These are phyloP conservation scores for Galleria mellonella DNA, from an alignment of 1,140 invertebrate genomes.

Conservation along the genomic window DNA sequence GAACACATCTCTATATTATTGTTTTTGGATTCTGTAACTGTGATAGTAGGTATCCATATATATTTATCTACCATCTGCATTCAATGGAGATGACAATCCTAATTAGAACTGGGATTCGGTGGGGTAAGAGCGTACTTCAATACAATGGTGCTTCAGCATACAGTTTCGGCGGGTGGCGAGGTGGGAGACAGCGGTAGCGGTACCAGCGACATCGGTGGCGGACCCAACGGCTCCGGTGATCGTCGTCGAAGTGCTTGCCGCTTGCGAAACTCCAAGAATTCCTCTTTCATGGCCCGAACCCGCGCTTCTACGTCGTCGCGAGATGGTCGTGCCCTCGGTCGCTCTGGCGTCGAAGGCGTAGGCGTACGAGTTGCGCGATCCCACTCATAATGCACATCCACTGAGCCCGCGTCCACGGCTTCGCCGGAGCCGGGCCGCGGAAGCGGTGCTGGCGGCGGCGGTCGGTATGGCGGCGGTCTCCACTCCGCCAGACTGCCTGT, in stretches of 20 bases:
- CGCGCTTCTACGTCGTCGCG: slow-evolving; percentile 87
- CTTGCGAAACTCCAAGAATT: slow-evolving; percentile 94
- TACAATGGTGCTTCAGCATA: slow-evolving; percentile 27
- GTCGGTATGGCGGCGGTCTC: slow-evolving; percentile 83
- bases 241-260: slow-evolving; percentile 85
- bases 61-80: no score
- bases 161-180: slow-evolving; percentile 40
- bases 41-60: no score
- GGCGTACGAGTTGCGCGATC: slow-evolving; percentile 88
- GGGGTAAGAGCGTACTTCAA: slow-evolving; percentile 2
- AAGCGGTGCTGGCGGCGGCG: slow-evolving; percentile 78
- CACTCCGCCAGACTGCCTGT: slow-evolving; percentile 84
- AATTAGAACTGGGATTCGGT: slow-evolving; percentile 6
- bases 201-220: slow-evolving; percentile 84
- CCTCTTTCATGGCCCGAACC: slow-evolving; percentile 95
- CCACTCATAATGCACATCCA: slow-evolving; percentile 97
- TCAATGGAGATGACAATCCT: no score
- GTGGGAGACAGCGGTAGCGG: slow-evolving; percentile 74
- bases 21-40: no score
- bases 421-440: slow-evolving; percentile 47
- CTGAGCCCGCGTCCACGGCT: slow-evolving; percentile 84
- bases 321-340: slow-evolving; percentile 76
- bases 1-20: no score
- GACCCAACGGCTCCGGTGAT: slow-evolving; percentile 73
- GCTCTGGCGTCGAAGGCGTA: slow-evolving; percentile 79